These are phyloP conservation scores for Rhynchomys soricoides DNA, from an alignment of 2,113 vertebrate genomes.

Conservation along the genomic window DNA sequence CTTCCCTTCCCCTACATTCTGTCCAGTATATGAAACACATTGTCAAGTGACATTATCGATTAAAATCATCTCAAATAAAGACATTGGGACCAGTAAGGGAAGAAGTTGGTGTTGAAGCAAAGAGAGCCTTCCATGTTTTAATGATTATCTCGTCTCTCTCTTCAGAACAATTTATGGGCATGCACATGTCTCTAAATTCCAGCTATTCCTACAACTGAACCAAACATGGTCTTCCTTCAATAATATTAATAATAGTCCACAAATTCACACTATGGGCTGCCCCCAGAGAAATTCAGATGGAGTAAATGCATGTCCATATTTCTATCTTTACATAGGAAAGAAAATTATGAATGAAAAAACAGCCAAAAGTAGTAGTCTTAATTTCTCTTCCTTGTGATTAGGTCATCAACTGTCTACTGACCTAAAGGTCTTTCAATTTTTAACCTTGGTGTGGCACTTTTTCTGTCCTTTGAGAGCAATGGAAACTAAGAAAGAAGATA, in stretches of 20 bases:
- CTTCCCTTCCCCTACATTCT: background rate
- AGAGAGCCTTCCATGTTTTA: conserved; percentile 49
- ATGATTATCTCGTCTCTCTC: conserved; percentile 42
- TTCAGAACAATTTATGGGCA: background rate
- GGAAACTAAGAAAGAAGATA: background rate
- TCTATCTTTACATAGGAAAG: background rate
- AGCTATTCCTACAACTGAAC: conserved; percentile 31
- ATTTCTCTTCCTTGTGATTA: background rate
- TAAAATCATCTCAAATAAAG: conserved; percentile 51
- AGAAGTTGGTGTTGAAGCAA: background rate
- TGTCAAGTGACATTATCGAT: conserved; percentile 33
- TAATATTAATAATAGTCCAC: conserved; percentile 38
- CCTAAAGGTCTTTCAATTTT: background rate
- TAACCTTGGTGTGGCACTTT: background rate
- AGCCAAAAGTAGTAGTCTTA: background rate
- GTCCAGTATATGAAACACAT: background rate
- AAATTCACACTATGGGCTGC: conserved; percentile 21
- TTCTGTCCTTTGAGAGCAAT: background rate
- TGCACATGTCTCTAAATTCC: conserved; percentile 2
- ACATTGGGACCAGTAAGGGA: background rate
- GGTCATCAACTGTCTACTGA: background rate
- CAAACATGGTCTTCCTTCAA: conserved; percentile 25
- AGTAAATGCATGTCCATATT: background rate
- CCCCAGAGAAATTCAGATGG: background rate
- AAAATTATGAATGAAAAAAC: background rate